Percentiles rank a stretch among this genome's conserved stretches.
phyloP scores from a whole-genome alignment of 2,888 invertebrate genomes.

The Melanophora roralis region DNA sequence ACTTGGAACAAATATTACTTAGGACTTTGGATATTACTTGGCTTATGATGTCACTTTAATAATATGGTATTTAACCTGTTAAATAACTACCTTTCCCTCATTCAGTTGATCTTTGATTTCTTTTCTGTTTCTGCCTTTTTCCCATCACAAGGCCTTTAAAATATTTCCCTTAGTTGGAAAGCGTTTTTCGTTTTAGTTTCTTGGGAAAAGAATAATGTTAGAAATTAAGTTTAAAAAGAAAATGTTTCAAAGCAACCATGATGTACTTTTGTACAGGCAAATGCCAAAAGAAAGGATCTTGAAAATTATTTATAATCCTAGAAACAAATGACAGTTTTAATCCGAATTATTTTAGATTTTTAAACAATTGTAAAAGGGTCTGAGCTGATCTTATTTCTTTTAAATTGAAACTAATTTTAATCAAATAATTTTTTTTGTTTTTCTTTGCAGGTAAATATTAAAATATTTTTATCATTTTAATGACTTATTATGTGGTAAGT shows the following conservation, averaged over 20 bases:
- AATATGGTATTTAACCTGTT: slow-evolving; percentile 61
- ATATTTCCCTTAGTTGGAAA: slow-evolving; percentile 28
- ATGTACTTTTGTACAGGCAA: no score
- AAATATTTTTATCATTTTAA: not conserved
- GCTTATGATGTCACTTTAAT: slow-evolving; percentile 56
- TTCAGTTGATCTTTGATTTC: not conserved
- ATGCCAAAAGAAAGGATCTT: not conserved
- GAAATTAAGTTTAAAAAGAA: slow-evolving; percentile 9
- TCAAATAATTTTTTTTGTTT: not conserved
- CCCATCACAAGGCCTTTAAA: not conserved
- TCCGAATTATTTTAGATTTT: no score
- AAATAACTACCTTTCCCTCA: slow-evolving; percentile 18
- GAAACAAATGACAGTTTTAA: no score
- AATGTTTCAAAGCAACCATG: not conserved
- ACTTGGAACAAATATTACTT: not conserved
- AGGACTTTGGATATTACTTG: not conserved
- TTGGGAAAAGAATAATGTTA: not conserved
- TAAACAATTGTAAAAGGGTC: no score
- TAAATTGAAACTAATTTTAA: no score
- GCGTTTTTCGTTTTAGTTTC: not conserved
- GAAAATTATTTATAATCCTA: no score
- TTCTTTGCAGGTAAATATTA: slow-evolving; percentile 15
- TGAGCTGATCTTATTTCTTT: not conserved
- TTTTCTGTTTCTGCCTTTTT: not conserved
- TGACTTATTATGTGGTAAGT: not conserved